Percentiles rank a stretch among this genome's conserved stretches.
Evolutionary conservation across 2,888 invertebrate species (phyloP).

Genomic region (Meliscaeva auricollis): DNA sequence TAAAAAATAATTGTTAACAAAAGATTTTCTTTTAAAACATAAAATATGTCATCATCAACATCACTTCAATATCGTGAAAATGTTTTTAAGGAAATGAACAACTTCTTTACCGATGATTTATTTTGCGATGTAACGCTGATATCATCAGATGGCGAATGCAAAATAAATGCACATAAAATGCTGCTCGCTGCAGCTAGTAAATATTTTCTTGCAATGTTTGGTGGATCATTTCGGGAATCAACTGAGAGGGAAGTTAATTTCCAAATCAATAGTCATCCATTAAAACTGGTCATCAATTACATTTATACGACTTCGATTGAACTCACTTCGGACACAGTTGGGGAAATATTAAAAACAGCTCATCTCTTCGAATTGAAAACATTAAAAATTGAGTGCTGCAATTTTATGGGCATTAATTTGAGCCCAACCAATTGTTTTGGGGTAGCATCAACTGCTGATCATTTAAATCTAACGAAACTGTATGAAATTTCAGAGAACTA

Average conservation of each 20-base stretch:
- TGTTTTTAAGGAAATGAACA: no score
- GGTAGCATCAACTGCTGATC: neutral
- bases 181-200: constrained; percentile 16
- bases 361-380: neutral
- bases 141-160: neutral
- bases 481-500: neutral
- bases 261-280: neutral
- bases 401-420: neutral
- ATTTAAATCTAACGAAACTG: neutral
- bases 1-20: no score
- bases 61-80: neutral
- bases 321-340: neutral
- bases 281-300: constrained; percentile 19
- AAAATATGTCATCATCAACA: no score
- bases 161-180: constrained; percentile 16
- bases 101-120: neutral
- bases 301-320: constrained; percentile 4
- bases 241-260: neutral
- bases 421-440: constrained; percentile 8
- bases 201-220: constrained; percentile 21
- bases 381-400: neutral
- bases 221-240: neutral
- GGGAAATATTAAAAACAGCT: neutral
- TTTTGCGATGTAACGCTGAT: constrained; percentile 28
- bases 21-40: no score